Percentiles rank a stretch among this genome's conserved stretches.
Conservation (phyloP, 2,888 invertebrate species). For the Catocala sponsa region DNA sequence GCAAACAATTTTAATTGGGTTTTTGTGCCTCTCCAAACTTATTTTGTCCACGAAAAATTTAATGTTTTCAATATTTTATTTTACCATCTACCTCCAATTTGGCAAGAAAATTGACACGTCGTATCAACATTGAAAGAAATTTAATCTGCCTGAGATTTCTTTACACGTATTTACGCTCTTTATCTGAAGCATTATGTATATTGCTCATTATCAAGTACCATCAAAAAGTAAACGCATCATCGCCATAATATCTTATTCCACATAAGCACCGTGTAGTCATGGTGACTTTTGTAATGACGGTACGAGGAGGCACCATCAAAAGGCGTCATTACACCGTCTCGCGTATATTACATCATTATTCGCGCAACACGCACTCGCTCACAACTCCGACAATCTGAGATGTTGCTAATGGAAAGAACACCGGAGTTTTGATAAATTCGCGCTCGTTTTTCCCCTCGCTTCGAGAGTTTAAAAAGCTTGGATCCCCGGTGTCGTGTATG, state of each 20-base stretch:
- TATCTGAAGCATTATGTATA: slow-evolving; percentile 36
- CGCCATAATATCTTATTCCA: slow-evolving; percentile 71
- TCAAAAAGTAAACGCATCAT: slow-evolving; percentile 67
- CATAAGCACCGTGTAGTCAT: slow-evolving; percentile 67
- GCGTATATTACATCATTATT: slow-evolving; percentile 81
- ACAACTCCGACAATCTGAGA: slow-evolving; percentile 81
- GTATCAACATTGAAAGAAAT: slow-evolving; percentile 22
- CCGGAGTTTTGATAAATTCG: slow-evolving; percentile 81
- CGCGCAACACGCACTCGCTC: slow-evolving; percentile 68
- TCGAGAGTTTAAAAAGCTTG: slow-evolving; percentile 68
- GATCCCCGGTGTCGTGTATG: slow-evolving; percentile 60
- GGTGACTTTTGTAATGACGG: slow-evolving; percentile 79
- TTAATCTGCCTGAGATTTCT: slow-evolving; percentile 32
- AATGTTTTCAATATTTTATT: slow-evolving; percentile 49
- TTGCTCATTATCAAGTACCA: slow-evolving; percentile 54
- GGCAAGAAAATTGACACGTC: slow-evolving; percentile 15
- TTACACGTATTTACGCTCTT: slow-evolving; percentile 28
- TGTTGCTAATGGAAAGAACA: slow-evolving; percentile 83
- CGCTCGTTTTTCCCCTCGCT: slow-evolving; percentile 65
- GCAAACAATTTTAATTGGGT: slow-evolving; percentile 86
- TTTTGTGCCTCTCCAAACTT: slow-evolving; percentile 79
- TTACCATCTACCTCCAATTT: slow-evolving; percentile 33
- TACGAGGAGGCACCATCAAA: slow-evolving; percentile 70
- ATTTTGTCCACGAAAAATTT: slow-evolving; percentile 68
- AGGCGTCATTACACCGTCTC: slow-evolving; percentile 77